Conservation (phyloP, 2,888 invertebrate species). For the Drosophila putrida region DNA sequence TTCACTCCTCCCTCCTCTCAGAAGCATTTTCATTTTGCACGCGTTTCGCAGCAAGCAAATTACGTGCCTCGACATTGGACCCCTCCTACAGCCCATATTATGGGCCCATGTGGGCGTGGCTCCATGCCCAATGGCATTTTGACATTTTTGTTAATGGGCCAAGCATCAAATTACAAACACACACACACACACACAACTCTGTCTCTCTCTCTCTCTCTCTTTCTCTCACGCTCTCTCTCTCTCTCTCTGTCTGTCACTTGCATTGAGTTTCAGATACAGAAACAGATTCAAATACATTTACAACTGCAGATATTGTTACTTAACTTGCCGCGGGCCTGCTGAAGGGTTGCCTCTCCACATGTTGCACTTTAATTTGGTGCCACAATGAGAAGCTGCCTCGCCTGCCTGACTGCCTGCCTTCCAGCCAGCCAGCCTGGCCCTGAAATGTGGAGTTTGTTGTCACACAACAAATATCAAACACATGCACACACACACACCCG, state of each 20-base stretch:
- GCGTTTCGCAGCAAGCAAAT: constrained; percentile 69
- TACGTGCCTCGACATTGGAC: constrained; percentile 63
- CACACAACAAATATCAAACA: constrained; percentile 31
- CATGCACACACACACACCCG: constrained; percentile 8
- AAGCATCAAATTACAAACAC: constrained; percentile 77
- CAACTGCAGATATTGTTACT: constrained; percentile 39
- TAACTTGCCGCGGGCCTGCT: constrained; percentile 37
- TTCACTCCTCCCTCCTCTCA: neutral
- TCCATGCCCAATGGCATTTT: constrained; percentile 75
- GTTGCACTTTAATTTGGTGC: constrained; percentile 54
- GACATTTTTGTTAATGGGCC: constrained; percentile 79
- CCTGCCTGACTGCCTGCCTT: constrained; percentile 59
- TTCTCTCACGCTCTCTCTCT: too few relatives aligned
- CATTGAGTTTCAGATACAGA: constrained; percentile 18
- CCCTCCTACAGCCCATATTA: constrained; percentile 1
- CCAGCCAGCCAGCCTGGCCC: too few relatives aligned
- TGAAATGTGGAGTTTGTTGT: constrained; percentile 58
- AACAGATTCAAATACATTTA: constrained; percentile 9
- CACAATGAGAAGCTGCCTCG: constrained; percentile 28
- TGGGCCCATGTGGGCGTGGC: constrained; percentile 12
- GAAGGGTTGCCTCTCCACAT: constrained; percentile 31
- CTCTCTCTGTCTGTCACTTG: neutral
- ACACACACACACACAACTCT: constrained; percentile 38
- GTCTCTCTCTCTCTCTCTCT: neutral
- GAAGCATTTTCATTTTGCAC: constrained; percentile 51